These are phyloP conservation scores for Drosophila ogumai DNA, from an alignment of 1,140 invertebrate genomes.

Conservation along the genomic window DNA sequence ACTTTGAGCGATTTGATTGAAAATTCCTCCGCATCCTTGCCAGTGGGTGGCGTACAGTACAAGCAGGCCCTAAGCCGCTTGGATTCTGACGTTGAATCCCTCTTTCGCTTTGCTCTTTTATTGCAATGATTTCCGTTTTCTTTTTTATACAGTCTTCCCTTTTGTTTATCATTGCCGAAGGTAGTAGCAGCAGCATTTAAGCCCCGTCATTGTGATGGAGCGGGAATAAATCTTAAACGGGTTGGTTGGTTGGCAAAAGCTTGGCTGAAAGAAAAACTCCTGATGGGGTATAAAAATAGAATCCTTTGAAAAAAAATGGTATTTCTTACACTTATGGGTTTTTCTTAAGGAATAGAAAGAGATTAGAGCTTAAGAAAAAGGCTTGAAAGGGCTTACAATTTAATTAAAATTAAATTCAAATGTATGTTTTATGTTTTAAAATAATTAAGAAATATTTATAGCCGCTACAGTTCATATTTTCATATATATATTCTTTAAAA, in stretches of 20 bases:
- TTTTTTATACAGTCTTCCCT: conserved; percentile 45
- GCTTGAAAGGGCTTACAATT: not conserved
- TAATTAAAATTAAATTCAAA: not conserved
- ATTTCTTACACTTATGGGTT: too few relatives aligned
- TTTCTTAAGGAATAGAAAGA: not conserved
- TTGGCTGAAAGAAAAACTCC: not conserved
- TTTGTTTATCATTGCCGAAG: conserved; percentile 45
- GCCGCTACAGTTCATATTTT: not conserved
- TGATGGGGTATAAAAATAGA: conserved; percentile 3
- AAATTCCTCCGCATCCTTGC: conserved; percentile 57
- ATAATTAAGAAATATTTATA: not conserved
- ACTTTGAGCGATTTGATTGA: conserved; percentile 83
- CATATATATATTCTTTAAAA: too few relatives aligned
- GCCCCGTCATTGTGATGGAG: conserved; percentile 21
- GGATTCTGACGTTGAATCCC: conserved; percentile 57
- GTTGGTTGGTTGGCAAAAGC: not conserved
- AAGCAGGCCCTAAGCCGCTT: conserved; percentile 28
- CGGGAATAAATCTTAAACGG: not conserved
- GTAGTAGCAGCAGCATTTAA: conserved; percentile 26
- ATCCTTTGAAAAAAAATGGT: not conserved
- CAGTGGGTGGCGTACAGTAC: conserved; percentile 1
- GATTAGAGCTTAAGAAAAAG: not conserved
- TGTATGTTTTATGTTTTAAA: not conserved
- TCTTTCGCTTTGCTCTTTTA: conserved; percentile 60
- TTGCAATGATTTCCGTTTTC: conserved; percentile 65